These are phyloP conservation scores for Micoletzkya japonica DNA, from an alignment of 2,888 invertebrate species.

Conservation along the genomic window DNA sequence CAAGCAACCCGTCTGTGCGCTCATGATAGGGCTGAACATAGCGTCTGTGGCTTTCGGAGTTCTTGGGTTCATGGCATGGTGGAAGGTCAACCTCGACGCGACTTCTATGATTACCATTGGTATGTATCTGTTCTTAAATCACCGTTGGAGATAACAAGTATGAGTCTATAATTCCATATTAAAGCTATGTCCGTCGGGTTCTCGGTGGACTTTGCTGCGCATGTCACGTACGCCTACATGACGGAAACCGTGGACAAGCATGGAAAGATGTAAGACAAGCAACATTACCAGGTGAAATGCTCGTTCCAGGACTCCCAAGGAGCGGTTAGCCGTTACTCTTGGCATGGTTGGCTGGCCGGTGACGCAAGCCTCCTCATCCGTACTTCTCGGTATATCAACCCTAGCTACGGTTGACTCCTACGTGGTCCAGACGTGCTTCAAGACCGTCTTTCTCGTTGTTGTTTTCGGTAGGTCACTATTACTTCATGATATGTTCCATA, in stretches of 20 bases:
- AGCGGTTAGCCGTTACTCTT: constrained; percentile 34
- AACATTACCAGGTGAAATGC: background rate
- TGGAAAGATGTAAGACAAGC: background rate
- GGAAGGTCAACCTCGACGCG: constrained; percentile 49
- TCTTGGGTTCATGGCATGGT: constrained; percentile 50
- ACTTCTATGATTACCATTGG: constrained; percentile 60
- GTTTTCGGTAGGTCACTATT: constrained; percentile 43
- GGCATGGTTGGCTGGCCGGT: constrained; percentile 57
- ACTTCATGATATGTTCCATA: background rate
- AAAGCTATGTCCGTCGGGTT: constrained; percentile 59
- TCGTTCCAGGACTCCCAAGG: constrained; percentile 26
- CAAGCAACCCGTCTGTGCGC: constrained; percentile 53
- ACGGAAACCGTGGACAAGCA: constrained; percentile 33
- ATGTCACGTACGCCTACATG: constrained; percentile 57
- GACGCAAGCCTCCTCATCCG: constrained; percentile 49
- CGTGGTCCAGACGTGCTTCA: constrained; percentile 58
- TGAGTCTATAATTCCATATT: background rate
- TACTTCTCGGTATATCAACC: constrained; percentile 50
- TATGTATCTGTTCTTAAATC: background rate
- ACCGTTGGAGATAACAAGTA: background rate
- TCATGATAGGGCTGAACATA: constrained; percentile 47
- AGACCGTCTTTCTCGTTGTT: constrained; percentile 54
- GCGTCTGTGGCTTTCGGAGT: constrained; percentile 58
- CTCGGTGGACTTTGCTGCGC: constrained; percentile 57
- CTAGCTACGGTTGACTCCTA: constrained; percentile 52